Evolutionary conservation across 2,797 vertebrate species (phyloP).

Genomic region (Nannoperca australis): DNA sequence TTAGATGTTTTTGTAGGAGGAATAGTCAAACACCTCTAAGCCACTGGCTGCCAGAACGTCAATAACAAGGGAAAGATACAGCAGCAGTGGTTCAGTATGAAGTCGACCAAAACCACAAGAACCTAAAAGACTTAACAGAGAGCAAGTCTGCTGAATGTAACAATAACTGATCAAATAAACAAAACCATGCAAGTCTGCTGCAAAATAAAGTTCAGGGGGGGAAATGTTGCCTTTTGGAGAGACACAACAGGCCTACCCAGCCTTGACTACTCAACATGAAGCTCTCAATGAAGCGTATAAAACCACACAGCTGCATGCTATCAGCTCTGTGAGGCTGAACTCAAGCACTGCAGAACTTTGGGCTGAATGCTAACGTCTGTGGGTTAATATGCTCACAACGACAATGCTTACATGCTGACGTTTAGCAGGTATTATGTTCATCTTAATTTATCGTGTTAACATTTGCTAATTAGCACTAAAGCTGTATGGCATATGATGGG

Average conservation of each 20-base stretch:
- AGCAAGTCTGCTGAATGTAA: background rate
- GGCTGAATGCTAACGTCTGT: too few species aligned
- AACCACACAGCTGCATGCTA: background rate
- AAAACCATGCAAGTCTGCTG: background rate
- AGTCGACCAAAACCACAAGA: background rate
- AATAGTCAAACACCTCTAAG: constrained; percentile 21
- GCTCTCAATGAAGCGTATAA: too few species aligned
- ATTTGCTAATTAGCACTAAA: background rate
- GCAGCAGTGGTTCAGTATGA: background rate
- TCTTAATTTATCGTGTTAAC: background rate
- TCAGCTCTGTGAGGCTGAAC: too few species aligned
- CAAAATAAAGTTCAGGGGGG: background rate
- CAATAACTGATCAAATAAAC: background rate
- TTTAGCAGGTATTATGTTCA: too few species aligned
- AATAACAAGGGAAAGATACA: background rate
- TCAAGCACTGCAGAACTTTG: too few species aligned
- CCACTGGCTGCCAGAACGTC: constrained; percentile 18
- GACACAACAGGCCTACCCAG: background rate
- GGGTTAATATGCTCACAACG: background rate
- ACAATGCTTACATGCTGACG: background rate
- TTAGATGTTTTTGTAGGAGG: constrained; percentile 6
- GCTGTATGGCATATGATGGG: background rate
- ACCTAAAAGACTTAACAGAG: background rate
- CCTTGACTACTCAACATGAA: background rate
- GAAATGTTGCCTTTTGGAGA: background rate